Conservation (phyloP, 2,113 vertebrate species). For the Hylia prasina region DNA sequence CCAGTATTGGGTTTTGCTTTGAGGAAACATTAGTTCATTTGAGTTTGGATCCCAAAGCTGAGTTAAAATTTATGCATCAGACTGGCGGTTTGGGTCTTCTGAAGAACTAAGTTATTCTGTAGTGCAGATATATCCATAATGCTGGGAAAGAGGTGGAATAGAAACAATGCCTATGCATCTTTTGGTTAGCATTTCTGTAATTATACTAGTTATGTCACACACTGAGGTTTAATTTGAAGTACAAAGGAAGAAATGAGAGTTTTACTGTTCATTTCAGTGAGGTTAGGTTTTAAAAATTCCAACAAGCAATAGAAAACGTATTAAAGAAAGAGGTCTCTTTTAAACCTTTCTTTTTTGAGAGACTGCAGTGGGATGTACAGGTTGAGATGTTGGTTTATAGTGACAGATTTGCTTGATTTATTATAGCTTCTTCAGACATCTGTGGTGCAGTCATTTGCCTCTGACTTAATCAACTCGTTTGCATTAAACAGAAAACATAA, state of each 20-base stretch:
- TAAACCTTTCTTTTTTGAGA: not conserved
- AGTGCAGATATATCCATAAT: not conserved
- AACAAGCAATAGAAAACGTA: not conserved
- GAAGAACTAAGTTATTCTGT: not conserved
- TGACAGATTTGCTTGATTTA: not conserved
- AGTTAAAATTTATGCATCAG: not conserved
- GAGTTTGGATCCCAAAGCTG: not conserved
- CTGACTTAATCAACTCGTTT: not conserved
- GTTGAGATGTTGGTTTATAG: not conserved
- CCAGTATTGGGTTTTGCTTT: not conserved
- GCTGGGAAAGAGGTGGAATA: not conserved
- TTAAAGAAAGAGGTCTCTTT: not conserved
- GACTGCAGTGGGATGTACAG: not conserved
- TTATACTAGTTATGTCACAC: not conserved
- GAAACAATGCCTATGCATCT: not conserved
- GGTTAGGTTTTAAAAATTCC: not conserved
- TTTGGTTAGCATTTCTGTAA: not conserved
- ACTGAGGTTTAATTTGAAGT: not conserved
- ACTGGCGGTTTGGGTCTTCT: not conserved
- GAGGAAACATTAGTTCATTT: not conserved
- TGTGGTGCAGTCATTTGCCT: not conserved
- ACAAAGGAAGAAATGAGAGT: not conserved
- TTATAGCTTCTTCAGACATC: not conserved
- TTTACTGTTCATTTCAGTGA: not conserved
- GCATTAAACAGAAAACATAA: not conserved